phyloP scores from a whole-genome alignment of 2,113 vertebrate genomes.

The Columba livia region DNA sequence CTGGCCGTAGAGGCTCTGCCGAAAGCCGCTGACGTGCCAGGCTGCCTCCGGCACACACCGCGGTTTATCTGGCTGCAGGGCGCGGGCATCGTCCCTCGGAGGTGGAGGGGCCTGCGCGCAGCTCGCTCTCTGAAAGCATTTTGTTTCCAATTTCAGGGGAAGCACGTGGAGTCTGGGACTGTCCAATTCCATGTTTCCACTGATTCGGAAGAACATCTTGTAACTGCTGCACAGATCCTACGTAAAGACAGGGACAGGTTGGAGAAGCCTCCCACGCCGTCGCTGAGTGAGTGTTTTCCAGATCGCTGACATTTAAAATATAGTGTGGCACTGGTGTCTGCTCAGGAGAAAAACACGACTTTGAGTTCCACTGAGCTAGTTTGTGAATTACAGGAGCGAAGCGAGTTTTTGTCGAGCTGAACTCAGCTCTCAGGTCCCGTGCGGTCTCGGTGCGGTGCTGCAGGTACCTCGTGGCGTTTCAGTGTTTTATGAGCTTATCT shows the following conservation, averaged over 20 bases:
- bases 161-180: slow-evolving; percentile 75
- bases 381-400: neutral
- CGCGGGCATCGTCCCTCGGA: rapidly evolving
- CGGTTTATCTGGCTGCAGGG: neutral
- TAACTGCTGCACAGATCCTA: neutral
- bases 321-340: neutral
- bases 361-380: neutral
- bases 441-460: rapidly evolving
- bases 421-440: neutral
- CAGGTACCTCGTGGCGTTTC: neutral
- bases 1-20: neutral
- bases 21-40: too few relatives aligned
- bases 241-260: slow-evolving; percentile 39
- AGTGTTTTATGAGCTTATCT: neutral
- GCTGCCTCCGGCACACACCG: rapidly evolving
- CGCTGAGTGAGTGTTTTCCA: slow-evolving; percentile 74
- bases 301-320: neutral
- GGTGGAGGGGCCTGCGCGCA: neutral
- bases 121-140: neutral
- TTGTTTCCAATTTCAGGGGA: slow-evolving; percentile 37
- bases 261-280: slow-evolving; percentile 63
- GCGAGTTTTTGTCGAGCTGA: neutral
- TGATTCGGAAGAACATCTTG: slow-evolving; percentile 57
- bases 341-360: neutral
- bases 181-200: slow-evolving; percentile 80